A percentile compares a stretch with the other conserved stretches of the same genome.
Evolutionary conservation across 1,140 invertebrate genomes (phyloP).

Genomic region (Sitophilus oryzae): DNA sequence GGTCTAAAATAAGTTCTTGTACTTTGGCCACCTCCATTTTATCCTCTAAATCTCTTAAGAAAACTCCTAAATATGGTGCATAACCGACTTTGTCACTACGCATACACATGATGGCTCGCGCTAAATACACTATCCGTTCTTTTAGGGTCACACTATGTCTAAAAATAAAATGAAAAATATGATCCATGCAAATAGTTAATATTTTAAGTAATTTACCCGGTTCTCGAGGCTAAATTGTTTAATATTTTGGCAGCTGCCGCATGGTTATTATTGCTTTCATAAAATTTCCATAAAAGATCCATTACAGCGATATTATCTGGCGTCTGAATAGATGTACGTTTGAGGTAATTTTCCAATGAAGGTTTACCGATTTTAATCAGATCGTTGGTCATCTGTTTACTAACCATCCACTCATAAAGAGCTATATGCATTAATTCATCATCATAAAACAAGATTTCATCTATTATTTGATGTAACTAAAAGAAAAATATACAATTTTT

Average conservation of each 20-base stretch:
- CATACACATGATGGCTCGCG: conserved; percentile 91
- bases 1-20: conserved; percentile 66
- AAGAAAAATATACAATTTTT: conserved; percentile 5
- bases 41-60: conserved; percentile 89
- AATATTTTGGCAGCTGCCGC: conserved; percentile 88
- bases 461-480: conserved; percentile 32
- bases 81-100: conserved; percentile 76
- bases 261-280: conserved; percentile 89
- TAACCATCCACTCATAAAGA: conserved; percentile 91
- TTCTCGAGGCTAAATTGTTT: conserved; percentile 76
- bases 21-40: conserved; percentile 84
- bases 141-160: conserved; percentile 58
- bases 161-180: conserved; percentile 28
- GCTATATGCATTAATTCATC: conserved; percentile 88
- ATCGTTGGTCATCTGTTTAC: conserved; percentile 68
- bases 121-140: conserved; percentile 83
- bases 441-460: conserved; percentile 47
- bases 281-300: conserved; percentile 93
- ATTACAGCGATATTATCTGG: conserved; percentile 58
- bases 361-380: conserved; percentile 70
- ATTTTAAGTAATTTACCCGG: conserved; percentile 52
- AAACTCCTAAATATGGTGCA: conserved; percentile 72
- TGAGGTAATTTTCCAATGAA: conserved; percentile 77
- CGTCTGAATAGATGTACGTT: conserved; percentile 51
- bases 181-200: neutral